phyloP scores from a whole-genome alignment of 2,797 vertebrate species.

The Cossypha polioptera region DNA sequence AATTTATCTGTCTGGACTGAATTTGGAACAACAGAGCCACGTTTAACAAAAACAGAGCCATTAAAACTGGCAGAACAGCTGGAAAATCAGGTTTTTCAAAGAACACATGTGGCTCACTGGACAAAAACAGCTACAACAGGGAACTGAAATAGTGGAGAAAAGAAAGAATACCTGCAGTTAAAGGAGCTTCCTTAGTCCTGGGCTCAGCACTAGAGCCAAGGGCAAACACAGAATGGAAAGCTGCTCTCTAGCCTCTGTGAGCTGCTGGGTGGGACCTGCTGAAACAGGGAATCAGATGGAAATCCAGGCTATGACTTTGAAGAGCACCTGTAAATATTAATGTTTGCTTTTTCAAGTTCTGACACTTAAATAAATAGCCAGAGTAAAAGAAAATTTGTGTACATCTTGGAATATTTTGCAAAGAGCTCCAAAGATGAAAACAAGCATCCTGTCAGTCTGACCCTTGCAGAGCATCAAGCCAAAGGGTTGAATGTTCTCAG shows the following conservation, averaged over 20 bases:
- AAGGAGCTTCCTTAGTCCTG: neutral
- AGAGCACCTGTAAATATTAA: neutral
- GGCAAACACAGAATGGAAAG: neutral
- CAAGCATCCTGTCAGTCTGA: neutral
- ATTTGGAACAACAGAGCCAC: neutral
- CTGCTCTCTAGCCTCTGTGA: neutral
- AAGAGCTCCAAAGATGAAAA: neutral
- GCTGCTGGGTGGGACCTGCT: neutral
- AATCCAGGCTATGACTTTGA: neutral
- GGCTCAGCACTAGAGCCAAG: neutral
- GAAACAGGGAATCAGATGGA: neutral
- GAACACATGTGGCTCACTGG: neutral
- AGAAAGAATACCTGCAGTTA: neutral
- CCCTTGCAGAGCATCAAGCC: neutral
- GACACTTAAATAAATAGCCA: neutral
- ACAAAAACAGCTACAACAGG: neutral
- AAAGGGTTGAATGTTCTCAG: neutral
- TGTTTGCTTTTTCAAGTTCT: neutral
- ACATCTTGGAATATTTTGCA: neutral
- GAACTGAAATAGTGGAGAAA: neutral
- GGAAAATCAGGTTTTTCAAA: neutral
- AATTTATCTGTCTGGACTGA: neutral
- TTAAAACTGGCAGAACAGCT: neutral
- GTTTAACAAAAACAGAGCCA: neutral
- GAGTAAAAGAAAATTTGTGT: neutral